Percentiles rank a stretch among this genome's conserved stretches.
Conservation (phyloP, 2,888 invertebrate species). For the Boloria selene region DNA sequence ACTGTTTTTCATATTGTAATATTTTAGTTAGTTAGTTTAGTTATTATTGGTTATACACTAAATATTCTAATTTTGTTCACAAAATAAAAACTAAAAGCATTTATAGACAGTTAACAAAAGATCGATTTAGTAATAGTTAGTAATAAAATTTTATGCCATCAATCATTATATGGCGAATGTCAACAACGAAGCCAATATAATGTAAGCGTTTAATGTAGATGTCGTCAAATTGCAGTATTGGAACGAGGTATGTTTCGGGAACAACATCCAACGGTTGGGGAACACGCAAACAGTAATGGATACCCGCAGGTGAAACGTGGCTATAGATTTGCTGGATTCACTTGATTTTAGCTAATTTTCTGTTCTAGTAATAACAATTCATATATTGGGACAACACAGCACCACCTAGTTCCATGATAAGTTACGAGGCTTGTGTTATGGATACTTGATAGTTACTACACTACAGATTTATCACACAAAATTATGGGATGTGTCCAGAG, state of each 20-base stretch:
- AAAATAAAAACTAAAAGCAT: background rate
- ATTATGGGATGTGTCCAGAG: too few species aligned
- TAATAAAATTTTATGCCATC: conserved; percentile 18
- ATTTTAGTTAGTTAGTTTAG: too few species aligned
- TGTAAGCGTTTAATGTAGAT: conserved; percentile 42
- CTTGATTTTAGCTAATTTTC: too few species aligned
- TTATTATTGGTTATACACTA: too few species aligned
- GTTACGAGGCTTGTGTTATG: too few species aligned
- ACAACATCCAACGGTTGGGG: conserved; percentile 49
- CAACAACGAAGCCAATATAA: conserved; percentile 14
- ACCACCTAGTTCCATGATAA: too few species aligned
- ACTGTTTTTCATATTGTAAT: too few species aligned
- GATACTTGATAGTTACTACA: background rate
- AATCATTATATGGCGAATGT: conserved; percentile 9
- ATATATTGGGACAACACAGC: background rate
- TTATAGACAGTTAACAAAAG: background rate
- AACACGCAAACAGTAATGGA: conserved; percentile 64
- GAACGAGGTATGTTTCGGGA: conserved; percentile 45
- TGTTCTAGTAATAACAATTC: too few species aligned
- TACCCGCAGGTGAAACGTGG: conserved; percentile 42
- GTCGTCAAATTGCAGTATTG: conserved; percentile 49
- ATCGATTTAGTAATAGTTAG: conserved; percentile 3
- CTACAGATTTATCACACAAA: too few species aligned
- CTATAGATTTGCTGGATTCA: conserved; percentile 17
- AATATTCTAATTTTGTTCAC: too few species aligned